phyloP scores from a whole-genome alignment of 2,113 vertebrate genomes.

The Butorides virescens region DNA sequence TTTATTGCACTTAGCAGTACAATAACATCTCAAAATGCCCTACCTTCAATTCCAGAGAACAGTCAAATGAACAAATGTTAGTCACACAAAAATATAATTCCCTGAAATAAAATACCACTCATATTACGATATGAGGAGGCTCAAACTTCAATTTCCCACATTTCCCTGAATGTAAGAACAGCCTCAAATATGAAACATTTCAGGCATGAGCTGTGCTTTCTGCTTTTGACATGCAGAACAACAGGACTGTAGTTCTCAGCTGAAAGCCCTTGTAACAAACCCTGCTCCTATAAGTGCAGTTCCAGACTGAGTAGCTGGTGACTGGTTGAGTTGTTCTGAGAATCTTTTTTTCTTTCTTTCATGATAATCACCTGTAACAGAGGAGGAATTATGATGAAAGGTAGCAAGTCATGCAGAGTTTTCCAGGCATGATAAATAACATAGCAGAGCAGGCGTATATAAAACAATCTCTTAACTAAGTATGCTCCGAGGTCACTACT shows the following conservation, averaged over 20 bases:
- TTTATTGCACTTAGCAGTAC: conserved; percentile 44
- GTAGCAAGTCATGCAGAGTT: not conserved
- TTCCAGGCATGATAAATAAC: not conserved
- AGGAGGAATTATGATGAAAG: not conserved
- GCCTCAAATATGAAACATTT: not conserved
- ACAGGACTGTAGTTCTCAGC: rapidly evolving
- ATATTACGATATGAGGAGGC: not conserved
- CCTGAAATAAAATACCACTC: conserved; percentile 4
- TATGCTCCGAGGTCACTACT: not conserved
- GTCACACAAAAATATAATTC: conserved; percentile 24
- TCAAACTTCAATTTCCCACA: not conserved
- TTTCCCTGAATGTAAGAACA: not conserved
- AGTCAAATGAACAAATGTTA: not conserved
- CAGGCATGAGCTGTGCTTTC: not conserved
- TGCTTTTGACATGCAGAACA: not conserved
- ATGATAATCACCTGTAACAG: not conserved
- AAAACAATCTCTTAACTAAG: not conserved
- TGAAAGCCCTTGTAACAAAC: not conserved
- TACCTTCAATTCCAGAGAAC: not conserved
- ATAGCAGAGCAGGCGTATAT: not conserved
- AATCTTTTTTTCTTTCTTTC: not conserved
- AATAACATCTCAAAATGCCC: conserved; percentile 27
- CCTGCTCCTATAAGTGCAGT: not conserved
- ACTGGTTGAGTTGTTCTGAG: not conserved
- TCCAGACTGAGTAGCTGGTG: not conserved